Conservation (phyloP, 2,888 invertebrate genomes). For the Hetaerina titia region DNA sequence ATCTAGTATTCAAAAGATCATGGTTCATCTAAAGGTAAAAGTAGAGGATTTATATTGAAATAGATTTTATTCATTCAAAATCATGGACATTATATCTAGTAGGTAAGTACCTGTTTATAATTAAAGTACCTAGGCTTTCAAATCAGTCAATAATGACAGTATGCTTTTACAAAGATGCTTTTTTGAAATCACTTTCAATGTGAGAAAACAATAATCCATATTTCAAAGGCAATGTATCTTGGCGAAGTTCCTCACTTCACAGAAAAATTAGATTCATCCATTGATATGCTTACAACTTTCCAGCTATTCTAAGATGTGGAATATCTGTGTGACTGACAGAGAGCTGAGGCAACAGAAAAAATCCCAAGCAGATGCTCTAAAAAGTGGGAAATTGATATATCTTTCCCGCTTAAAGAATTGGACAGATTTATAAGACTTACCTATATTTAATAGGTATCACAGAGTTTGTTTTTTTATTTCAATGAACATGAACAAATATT, state of each 20-base stretch:
- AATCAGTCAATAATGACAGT: neutral
- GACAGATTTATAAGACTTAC: neutral
- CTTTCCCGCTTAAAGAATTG: neutral
- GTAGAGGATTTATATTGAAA: neutral
- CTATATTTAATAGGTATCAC: conserved; percentile 41
- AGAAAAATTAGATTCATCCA: neutral
- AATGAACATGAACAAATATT: conserved; percentile 17
- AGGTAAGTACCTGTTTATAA: neutral
- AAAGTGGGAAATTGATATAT: neutral
- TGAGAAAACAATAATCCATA: neutral
- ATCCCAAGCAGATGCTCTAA: neutral
- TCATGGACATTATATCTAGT: neutral
- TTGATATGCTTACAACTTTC: no score
- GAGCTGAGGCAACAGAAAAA: neutral
- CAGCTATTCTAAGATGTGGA: neutral
- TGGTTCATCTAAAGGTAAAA: neutral
- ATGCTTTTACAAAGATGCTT: neutral
- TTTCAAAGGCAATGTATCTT: neutral
- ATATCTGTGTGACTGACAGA: neutral
- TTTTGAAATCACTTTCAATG: neutral
- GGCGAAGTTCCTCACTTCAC: neutral
- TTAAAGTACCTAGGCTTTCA: neutral
- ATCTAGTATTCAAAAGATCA: no score
- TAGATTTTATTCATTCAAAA: neutral
- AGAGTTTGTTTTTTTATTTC: conserved; percentile 46